Base-by-base conservation (phyloP, 2,888 invertebrate genomes). In the Lycophotia porphyrea region DNA sequence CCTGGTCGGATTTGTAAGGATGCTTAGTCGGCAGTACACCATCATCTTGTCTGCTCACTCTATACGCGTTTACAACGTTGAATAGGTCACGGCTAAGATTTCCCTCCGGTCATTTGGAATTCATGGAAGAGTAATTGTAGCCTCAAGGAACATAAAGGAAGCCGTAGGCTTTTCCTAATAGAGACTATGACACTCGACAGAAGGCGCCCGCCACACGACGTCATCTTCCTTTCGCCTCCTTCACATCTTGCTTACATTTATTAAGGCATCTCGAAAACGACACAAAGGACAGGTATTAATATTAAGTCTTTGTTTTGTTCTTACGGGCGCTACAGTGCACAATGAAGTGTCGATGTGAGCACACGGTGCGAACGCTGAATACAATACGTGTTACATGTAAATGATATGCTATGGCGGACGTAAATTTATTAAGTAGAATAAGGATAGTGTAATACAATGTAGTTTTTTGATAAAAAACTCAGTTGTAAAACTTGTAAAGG, bases 21-120 rank as follows among this genome's bases (percentile, higher is more conserved):
- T 72, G 73, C 65, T 60, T 65, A 75, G 80, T 61, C 71, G 63
- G 65, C 21, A 70, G 71, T 36, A 72, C 34, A 71, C 42, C 74
- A 71, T 84, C 82, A 76, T 89, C 88, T 87, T 85, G 86, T 79
- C 84, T 86, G 80, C 84, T 84, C 77, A 81, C 82, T 86, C 88
- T 88, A 88, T 91, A 90, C 89, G 87, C 91, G 74, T 93, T 93
- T 92, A 93, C 91, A 90, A 86, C 90, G 88, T 93, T 96, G 96
- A 96, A 96, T 95, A 92, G 96, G 96, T 96, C 96, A 95, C 93
- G 95, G 95, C 93, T 96, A 95, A 96, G 96, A 96, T 96, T 96
- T 96, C 96, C 96, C 96, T 95, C 93, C 94, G 96, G 96, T 95
- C 96, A 96, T 96, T 96, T 96, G 95, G 93, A 94, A 96, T 96